These are phyloP conservation scores for Tapirus terrestris DNA, from an alignment of 2,113 vertebrate genomes.

Conservation along the genomic window DNA sequence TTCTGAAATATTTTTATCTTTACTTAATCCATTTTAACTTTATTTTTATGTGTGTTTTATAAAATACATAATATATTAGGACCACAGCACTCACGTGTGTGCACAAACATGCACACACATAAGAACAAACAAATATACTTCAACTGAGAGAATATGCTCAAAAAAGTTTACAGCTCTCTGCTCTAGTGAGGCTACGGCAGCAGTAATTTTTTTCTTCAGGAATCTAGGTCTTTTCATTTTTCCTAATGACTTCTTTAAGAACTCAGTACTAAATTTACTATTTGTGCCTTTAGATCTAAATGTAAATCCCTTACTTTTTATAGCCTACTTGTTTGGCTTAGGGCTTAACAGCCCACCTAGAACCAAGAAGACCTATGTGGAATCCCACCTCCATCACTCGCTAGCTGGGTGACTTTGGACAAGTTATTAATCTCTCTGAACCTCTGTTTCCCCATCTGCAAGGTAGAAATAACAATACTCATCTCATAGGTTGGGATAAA, in stretches of 20 bases:
- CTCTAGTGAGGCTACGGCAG: neutral
- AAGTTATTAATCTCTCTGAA: conserved; percentile 5
- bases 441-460: neutral
- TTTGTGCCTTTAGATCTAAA: neutral
- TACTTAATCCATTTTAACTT: neutral
- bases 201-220: neutral
- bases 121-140: neutral
- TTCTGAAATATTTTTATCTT: conserved; percentile 1
- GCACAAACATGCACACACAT: neutral
- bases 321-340: neutral
- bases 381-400: neutral
- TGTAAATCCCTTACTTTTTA: neutral
- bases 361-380: neutral
- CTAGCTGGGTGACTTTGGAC: neutral
- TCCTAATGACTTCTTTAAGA: neutral
- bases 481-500: neutral
- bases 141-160: neutral
- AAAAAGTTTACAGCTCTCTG: neutral
- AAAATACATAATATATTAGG: neutral
- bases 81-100: neutral
- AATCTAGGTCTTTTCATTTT: neutral
- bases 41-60: neutral
- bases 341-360: neutral
- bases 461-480: neutral
- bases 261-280: neutral